These are phyloP conservation scores for Galeruca laticollis DNA, from an alignment of 2,888 invertebrate genomes.

Conservation along the genomic window DNA sequence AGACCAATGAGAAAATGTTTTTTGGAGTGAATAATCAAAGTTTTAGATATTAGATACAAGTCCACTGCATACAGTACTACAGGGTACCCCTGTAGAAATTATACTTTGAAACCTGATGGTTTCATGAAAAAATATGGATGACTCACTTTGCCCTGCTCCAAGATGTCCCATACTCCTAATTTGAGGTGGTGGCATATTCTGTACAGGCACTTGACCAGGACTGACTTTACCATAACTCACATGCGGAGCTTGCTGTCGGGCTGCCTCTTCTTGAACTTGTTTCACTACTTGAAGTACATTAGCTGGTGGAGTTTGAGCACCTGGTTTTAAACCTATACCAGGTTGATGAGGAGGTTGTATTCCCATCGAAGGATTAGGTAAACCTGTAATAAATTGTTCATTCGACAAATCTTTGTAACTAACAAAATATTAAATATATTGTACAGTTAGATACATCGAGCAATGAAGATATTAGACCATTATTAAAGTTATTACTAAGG, in stretches of 20 bases:
- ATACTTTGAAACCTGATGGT: background rate
- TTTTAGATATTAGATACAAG: no score
- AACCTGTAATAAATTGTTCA: conserved; percentile 50
- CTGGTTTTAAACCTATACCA: conserved; percentile 69
- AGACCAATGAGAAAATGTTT: no score
- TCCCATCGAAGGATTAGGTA: conserved; percentile 67
- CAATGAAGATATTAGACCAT: no score
- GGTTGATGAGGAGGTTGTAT: conserved; percentile 67
- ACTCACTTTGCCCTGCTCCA: conserved; percentile 65
- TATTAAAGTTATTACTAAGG: no score
- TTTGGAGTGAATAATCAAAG: no score
- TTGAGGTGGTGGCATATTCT: conserved; percentile 72
- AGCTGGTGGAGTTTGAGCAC: conserved; percentile 80
- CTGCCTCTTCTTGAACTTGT: conserved; percentile 90
- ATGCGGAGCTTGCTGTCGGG: conserved; percentile 87
- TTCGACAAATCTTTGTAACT: no score
- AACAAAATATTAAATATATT: no score
- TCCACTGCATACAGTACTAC: no score
- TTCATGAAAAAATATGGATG: conserved; percentile 9
- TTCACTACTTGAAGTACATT: conserved; percentile 80
- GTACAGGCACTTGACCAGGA: conserved; percentile 69
- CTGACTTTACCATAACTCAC: conserved; percentile 80
- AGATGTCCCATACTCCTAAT: conserved; percentile 66
- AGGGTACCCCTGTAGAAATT: background rate
- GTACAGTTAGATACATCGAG: no score